phyloP scores from a whole-genome alignment of 2,888 invertebrate genomes.

The Melanostoma scalare region DNA sequence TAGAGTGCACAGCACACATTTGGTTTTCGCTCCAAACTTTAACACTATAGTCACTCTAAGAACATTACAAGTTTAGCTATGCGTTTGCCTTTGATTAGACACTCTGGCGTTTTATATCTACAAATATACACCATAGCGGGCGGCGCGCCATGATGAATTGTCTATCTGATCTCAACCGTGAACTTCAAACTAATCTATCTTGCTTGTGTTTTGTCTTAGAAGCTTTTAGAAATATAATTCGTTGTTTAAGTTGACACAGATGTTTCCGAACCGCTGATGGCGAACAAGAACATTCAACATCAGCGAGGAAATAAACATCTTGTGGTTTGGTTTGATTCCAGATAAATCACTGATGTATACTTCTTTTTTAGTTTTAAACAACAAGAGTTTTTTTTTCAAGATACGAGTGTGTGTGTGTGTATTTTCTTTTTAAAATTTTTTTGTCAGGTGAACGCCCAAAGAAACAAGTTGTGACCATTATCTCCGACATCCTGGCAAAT shows the following conservation, averaged over 20 bases:
- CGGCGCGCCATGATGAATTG: slow-evolving; percentile 28
- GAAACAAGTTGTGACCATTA: slow-evolving; percentile 3
- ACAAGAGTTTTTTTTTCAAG: neutral
- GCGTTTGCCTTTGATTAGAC: slow-evolving; percentile 8
- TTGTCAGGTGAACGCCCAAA: slow-evolving; percentile 38
- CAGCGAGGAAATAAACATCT: neutral
- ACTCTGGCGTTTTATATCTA: neutral
- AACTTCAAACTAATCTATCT: slow-evolving; percentile 53
- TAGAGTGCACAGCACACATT: slow-evolving; percentile 2
- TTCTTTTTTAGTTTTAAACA: too few relatives aligned
- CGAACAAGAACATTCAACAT: slow-evolving; percentile 4
- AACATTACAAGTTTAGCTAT: slow-evolving; percentile 2
- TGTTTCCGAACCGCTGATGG: slow-evolving; percentile 7
- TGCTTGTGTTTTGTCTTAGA: neutral
- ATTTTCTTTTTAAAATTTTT: neutral
- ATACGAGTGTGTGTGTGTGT: neutral
- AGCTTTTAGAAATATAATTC: slow-evolving; percentile 14
- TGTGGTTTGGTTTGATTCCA: slow-evolving; percentile 7
- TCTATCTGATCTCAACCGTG: slow-evolving; percentile 54
- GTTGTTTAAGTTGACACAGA: slow-evolving; percentile 26
- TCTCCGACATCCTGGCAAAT: slow-evolving; percentile 25
- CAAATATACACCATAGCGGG: neutral
- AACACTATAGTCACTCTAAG: slow-evolving; percentile 36
- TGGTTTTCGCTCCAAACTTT: slow-evolving; percentile 17
- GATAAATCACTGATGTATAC: slow-evolving; percentile 33